Evolutionary conservation across 2,113 vertebrate species (phyloP).

Genomic region (Corvus moneduloides): DNA sequence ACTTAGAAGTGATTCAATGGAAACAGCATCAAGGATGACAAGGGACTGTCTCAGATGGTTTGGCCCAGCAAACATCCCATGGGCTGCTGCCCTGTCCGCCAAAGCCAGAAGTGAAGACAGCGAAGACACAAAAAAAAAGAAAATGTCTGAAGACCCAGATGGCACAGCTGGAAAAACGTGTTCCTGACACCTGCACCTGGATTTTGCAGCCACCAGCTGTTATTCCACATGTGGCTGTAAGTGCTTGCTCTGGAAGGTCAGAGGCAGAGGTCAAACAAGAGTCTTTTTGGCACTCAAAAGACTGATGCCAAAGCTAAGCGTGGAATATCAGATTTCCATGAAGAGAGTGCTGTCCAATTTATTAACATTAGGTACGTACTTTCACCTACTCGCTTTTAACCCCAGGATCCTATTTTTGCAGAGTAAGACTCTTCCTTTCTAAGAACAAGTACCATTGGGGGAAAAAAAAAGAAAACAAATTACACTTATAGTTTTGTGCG

Average conservation of each 20-base stretch:
- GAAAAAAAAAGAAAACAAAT: background rate
- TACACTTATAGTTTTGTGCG: background rate
- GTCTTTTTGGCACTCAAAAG: conserved; percentile 34
- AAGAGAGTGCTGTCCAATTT: background rate
- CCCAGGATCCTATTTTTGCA: background rate
- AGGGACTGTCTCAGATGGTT: background rate
- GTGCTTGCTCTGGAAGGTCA: conserved; percentile 59
- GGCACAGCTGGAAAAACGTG: conserved; percentile 61
- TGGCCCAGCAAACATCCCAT: conserved; percentile 5
- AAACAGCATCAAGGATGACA: conserved; percentile 33
- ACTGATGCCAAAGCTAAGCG: background rate
- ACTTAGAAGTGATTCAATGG: background rate
- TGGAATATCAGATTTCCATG: background rate
- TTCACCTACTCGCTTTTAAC: background rate
- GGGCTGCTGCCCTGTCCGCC: background rate
- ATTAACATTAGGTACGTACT: background rate
- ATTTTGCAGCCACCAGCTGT: conserved; percentile 66
- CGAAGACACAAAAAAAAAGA: conserved; percentile 38
- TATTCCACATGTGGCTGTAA: conserved; percentile 54
- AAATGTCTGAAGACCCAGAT: conserved; percentile 61
- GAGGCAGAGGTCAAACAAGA: conserved; percentile 65
- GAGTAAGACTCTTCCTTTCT: background rate
- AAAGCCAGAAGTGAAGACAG: conserved; percentile 49
- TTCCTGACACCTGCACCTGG: conserved; percentile 70
- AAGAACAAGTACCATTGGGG: background rate